Percentiles rank a stretch among this genome's conserved stretches.
phyloP scores from a whole-genome alignment of 2,888 invertebrate species.

The Caenorhabditis macrosperma region DNA sequence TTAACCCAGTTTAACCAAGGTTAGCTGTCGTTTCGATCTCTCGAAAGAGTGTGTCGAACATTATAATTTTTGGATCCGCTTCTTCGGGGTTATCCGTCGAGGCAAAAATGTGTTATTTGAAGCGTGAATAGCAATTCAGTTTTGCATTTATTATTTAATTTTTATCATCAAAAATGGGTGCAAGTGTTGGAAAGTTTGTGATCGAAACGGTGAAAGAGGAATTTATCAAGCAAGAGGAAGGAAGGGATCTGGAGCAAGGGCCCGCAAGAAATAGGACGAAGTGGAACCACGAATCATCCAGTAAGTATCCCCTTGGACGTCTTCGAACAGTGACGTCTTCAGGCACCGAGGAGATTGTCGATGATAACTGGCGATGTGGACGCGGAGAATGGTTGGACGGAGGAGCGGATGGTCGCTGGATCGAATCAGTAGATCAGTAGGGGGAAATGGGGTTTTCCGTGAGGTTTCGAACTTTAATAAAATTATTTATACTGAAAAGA shows the following conservation, averaged over 20 bases:
- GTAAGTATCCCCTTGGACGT: no score
- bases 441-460: conserved; percentile 9
- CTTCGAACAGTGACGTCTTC: no score
- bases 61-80: conserved; percentile 38
- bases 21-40: conserved; percentile 44
- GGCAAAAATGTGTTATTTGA: conserved; percentile 7
- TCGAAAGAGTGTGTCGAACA: conserved; percentile 45
- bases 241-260: conserved; percentile 17
- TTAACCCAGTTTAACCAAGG: conserved; percentile 52
- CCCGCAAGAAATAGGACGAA: no score
- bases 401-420: conserved; percentile 37
- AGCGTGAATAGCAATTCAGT: no score
- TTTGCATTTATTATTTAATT: not conserved
- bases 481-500: no score
- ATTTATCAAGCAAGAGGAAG: not conserved
- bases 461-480: no score
- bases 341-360: not conserved
- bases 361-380: not conserved
- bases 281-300: no score
- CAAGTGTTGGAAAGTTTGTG: conserved; percentile 28
- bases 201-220: conserved; percentile 4
- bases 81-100: conserved; percentile 39
- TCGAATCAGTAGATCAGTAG: conserved; percentile 24
- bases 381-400: conserved; percentile 36
- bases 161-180: conserved; percentile 26